Evolutionary conservation across 2,888 invertebrate species (phyloP), one percentile per base, ranked within the genome.

Genomic region (Lissonota sp.): DNA sequence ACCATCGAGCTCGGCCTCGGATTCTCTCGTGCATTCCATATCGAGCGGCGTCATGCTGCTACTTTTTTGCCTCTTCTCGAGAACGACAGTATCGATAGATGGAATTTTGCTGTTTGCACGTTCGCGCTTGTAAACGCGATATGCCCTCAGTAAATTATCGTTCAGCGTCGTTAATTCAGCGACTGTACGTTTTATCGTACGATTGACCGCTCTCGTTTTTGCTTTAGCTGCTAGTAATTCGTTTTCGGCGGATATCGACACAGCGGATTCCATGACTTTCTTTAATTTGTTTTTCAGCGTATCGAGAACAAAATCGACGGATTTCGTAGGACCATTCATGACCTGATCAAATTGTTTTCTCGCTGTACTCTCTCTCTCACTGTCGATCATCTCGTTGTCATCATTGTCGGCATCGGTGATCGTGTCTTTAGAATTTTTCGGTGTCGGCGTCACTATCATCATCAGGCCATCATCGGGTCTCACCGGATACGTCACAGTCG

Each of bases 11-110:
- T 88, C 90, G 6, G 88, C 82, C 6, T 86, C 89, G 0, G 91
- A 92, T 1, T 91, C 92, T 16, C 89, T 85, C 0, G 80, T 81
- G 14, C 92, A 92, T 3, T 63, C 83, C 92, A 92, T 92, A 7
- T 90, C 88, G 1, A 90, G 83, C 0, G 87, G 80, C 44, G 84
- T 76, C 6, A 77, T 51, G 40, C 79, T 69, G 12, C 55, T 46
- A 42, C 79, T 83, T 6, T 66, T 67, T 44, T 82, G 75, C n/a
- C 63, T 57, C 12, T 69, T 74, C 6, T 75, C 66, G 6, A 78
- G 66, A 1, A n/a, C 16, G 6, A 74, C 4, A 0, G 7, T 39
- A 14, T 71, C 57, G 12, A 74, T 75, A 7, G 49, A 74, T 8
- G 7, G 5, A 0, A 26, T 8, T 7, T 14, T 6, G 10, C 70